Evolutionary conservation across 2,113 vertebrate genomes (phyloP).

Genomic region (Ophiodon elongatus): DNA sequence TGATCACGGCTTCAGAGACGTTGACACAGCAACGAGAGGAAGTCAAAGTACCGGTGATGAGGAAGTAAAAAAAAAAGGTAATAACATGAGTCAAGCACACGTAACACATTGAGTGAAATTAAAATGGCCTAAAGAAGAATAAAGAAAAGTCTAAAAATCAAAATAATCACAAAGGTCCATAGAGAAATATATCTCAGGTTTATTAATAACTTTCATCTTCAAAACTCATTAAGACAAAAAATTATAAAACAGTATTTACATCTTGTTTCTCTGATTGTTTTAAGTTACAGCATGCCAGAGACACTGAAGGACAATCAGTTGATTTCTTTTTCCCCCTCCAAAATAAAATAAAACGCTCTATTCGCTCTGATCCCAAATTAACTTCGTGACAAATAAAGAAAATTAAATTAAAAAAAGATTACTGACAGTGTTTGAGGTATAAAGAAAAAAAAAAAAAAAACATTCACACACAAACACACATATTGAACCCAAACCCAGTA

Average conservation of each 20-base stretch:
- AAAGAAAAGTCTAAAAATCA: not conserved
- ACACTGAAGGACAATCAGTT: conserved; percentile 59
- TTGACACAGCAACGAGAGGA: no score
- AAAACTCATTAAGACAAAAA: conserved; percentile 79
- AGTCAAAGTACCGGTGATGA: not conserved
- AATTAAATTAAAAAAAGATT: conserved; percentile 20
- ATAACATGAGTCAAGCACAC: not conserved
- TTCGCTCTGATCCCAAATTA: conserved; percentile 57
- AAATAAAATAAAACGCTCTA: conserved; percentile 1
- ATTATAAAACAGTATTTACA: conserved; percentile 83
- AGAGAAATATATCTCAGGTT: conserved; percentile 81
- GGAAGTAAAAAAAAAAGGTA: no score
- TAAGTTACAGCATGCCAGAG: conserved; percentile 70
- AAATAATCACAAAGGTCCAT: conserved; percentile 34
- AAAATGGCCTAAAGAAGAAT: not conserved
- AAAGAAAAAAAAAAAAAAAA: conserved; percentile 42
- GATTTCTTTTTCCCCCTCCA: conserved; percentile 25
- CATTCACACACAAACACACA: conserved; percentile 5
- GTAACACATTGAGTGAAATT: not conserved
- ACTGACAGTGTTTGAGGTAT: conserved; percentile 68
- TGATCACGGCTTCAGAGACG: no score
- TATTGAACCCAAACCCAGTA: conserved; percentile 29
- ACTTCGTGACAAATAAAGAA: conserved; percentile 36
- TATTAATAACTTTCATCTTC: conserved; percentile 79
- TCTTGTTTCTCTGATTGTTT: conserved; percentile 46